phyloP scores from a whole-genome alignment of 2,113 vertebrate species.

The Chloropsis cyanopogon region DNA sequence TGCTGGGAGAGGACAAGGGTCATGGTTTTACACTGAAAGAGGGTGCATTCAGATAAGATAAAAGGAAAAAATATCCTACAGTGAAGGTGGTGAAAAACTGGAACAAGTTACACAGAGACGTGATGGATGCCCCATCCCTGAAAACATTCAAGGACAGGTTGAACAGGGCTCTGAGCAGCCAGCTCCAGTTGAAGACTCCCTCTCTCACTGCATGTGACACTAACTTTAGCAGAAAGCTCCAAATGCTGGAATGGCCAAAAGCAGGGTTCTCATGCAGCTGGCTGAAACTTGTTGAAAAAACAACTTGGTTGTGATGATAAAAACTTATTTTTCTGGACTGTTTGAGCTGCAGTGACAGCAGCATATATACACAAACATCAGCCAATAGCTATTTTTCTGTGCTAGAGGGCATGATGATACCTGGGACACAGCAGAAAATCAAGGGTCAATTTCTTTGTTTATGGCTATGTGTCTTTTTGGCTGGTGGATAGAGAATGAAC shows the following conservation, averaged over 20 bases:
- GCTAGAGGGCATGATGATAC: background rate
- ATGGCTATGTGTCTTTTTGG: background rate
- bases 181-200: background rate
- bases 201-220: background rate
- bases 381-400: background rate
- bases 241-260: background rate
- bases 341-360: background rate
- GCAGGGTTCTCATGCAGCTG: background rate
- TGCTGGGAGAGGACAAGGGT: background rate
- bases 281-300: background rate
- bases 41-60: background rate
- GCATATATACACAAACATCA: background rate
- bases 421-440: background rate
- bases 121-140: no score
- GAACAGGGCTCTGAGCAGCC: background rate
- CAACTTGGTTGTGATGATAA: background rate
- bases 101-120: fast-evolving
- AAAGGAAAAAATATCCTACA: background rate
- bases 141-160: background rate
- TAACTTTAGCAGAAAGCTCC: background rate
- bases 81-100: fast-evolving
- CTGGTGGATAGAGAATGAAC: background rate
- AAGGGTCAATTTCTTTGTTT: background rate
- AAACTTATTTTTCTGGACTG: background rate
- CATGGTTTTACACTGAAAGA: background rate